phyloP scores from a whole-genome alignment of 2,888 invertebrate species.

The Clanis bilineata region DNA sequence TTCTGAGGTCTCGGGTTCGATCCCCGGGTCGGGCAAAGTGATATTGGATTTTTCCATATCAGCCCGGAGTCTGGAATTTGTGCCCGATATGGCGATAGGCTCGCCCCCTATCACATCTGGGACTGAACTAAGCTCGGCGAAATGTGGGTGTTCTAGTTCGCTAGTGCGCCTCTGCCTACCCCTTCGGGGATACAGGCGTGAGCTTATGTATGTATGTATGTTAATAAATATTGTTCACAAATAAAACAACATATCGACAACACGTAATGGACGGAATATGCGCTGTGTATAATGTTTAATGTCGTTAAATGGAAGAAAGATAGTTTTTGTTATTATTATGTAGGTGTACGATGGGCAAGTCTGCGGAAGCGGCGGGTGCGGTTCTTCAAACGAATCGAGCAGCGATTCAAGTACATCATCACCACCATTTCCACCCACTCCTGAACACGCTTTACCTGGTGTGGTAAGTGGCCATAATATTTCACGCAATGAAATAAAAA shows the following conservation, averaged over 20 bases:
- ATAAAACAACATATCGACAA: neutral
- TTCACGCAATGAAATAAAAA: no score
- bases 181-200: no score
- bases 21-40: no score
- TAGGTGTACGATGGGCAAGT: constrained; percentile 76
- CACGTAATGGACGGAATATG: neutral
- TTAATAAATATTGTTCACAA: neutral
- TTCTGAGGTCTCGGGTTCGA: no score
- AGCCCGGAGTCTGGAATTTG: no score
- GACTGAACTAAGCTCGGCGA: no score
- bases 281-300: neutral
- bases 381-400: constrained; percentile 89
- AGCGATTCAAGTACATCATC: constrained; percentile 97
- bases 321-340: constrained; percentile 3
- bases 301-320: neutral
- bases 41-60: no score
- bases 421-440: constrained; percentile 93
- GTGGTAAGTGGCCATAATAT: constrained; percentile 85
- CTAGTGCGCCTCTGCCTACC: no score
- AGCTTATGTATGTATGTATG: no score
- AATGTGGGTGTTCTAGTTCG: no score
- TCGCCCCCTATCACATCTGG: no score
- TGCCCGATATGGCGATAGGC: no score
- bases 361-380: constrained; percentile 74
- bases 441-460: constrained; percentile 94